Conservation (phyloP, 2,888 invertebrate genomes). For the Eucriotettix oculatus region DNA sequence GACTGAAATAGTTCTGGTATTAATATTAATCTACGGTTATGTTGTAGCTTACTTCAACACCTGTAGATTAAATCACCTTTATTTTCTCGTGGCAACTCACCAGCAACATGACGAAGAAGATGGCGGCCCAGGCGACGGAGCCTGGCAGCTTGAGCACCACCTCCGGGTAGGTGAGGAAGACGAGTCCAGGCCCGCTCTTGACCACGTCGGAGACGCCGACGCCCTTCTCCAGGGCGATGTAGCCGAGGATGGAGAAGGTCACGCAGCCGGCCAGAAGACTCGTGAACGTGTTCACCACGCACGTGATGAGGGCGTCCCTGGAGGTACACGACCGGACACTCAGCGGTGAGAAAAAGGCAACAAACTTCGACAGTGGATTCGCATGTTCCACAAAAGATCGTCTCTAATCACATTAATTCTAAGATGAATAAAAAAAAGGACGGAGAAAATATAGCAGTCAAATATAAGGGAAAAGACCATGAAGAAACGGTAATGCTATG, state of each 20-base stretch:
- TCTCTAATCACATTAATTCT: too few species aligned
- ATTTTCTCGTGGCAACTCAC: slow-evolving; percentile 30
- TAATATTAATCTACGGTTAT: too few species aligned
- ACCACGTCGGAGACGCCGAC: slow-evolving; percentile 33
- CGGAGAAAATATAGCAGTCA: too few species aligned
- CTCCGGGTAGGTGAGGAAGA: slow-evolving; percentile 59
- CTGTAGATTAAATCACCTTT: too few species aligned
- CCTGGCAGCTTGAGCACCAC: slow-evolving; percentile 55
- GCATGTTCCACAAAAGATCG: too few species aligned
- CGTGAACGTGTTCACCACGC: slow-evolving; percentile 52
- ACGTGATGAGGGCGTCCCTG: slow-evolving; percentile 55
- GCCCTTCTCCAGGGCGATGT: slow-evolving; percentile 39
- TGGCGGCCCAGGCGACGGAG: slow-evolving; percentile 50
- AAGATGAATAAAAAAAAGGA: too few species aligned
- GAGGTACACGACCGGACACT: slow-evolving; percentile 11
- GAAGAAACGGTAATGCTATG: too few species aligned
- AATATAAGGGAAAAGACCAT: too few species aligned
- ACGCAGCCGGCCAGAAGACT: slow-evolving; percentile 58
- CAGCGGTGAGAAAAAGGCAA: too few species aligned
- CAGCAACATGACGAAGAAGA: slow-evolving; percentile 57
- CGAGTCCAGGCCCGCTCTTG: slow-evolving; percentile 50
- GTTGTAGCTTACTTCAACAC: too few species aligned
- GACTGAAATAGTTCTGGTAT: too few species aligned
- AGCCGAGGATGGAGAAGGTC: slow-evolving; percentile 58
- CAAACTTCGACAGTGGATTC: too few species aligned